phyloP scores from a whole-genome alignment of 2,888 invertebrate genomes.

The Agriopis aurantiaria region DNA sequence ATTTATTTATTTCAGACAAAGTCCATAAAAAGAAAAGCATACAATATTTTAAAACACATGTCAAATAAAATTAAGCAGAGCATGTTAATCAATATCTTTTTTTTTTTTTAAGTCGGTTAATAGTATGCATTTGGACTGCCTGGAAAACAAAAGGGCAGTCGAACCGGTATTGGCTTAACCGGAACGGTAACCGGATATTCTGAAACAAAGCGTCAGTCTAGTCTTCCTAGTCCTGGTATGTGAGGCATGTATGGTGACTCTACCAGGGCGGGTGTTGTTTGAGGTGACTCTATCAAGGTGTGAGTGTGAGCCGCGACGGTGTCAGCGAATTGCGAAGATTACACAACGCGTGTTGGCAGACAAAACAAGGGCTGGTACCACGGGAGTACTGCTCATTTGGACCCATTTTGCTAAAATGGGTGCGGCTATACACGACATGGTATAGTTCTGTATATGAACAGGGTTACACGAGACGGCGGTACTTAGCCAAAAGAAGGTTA shows the following conservation, averaged over 20 bases:
- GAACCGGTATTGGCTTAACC: too few species aligned
- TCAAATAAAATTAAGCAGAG: too few species aligned
- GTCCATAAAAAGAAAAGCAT: too few species aligned
- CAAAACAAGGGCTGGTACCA: slow-evolving; percentile 20
- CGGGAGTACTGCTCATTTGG: slow-evolving; percentile 15
- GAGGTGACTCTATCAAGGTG: slow-evolving; percentile 27
- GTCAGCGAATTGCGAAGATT: slow-evolving; percentile 34
- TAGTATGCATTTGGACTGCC: too few species aligned
- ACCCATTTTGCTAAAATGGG: slow-evolving; percentile 3
- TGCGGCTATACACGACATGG: not conserved
- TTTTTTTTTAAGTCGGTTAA: too few species aligned
- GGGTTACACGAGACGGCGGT: not conserved
- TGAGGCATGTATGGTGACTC: slow-evolving; percentile 5
- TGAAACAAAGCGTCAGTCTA: not conserved
- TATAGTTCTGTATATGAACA: not conserved
- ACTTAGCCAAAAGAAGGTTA: too few species aligned
- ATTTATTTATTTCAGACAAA: too few species aligned
- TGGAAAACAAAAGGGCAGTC: too few species aligned
- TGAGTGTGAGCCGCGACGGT: slow-evolving; percentile 12
- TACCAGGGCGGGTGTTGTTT: slow-evolving; percentile 20
- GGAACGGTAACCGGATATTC: too few species aligned
- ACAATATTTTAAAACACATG: too few species aligned
- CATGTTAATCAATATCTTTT: too few species aligned
- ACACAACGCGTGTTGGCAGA: slow-evolving; percentile 23
- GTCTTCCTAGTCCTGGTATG: not conserved